Evolutionary conservation across 1,140 invertebrate genomes (phyloP).

Genomic region (Drosophila suzukii): DNA sequence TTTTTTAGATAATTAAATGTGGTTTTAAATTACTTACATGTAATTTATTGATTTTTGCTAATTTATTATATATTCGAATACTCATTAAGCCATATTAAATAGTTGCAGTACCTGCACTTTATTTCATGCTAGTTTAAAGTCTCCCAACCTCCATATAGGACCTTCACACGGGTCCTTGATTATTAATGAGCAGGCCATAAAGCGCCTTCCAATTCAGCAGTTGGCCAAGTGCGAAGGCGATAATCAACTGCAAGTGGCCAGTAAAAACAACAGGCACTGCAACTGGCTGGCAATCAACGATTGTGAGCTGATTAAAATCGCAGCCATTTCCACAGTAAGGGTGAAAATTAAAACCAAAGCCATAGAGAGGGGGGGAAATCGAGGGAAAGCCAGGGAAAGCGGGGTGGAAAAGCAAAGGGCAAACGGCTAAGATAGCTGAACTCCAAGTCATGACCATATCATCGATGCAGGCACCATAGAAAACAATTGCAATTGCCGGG

Average conservation of each 20-base stretch:
- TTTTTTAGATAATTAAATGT: no score
- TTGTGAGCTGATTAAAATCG: conserved; percentile 74
- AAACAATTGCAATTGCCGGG: conserved; percentile 68
- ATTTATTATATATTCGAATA: no score
- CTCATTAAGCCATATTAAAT: no score
- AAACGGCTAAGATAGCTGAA: conserved; percentile 54
- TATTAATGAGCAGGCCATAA: conserved; percentile 34
- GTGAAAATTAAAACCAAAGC: conserved; percentile 60
- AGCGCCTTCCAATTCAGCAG: conserved; percentile 3
- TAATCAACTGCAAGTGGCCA: conserved; percentile 55
- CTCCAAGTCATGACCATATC: conserved; percentile 65
- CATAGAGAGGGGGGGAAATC: no score
- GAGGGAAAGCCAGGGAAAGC: not conserved
- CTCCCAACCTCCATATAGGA: conserved; percentile 4
- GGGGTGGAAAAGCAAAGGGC: conserved; percentile 2
- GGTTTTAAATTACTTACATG: no score
- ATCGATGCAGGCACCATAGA: conserved; percentile 61
- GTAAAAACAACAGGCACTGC: conserved; percentile 20
- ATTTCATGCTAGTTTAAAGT: conserved; percentile 1
- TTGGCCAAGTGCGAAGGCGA: conserved; percentile 27
- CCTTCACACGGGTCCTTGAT: not conserved
- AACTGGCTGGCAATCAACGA: conserved; percentile 53
- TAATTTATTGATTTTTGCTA: no score
- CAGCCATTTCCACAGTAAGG: conserved; percentile 42
- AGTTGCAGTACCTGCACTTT: no score